A percentile compares a stretch with the other conserved stretches of the same genome.
Evolutionary conservation across 2,888 invertebrate species (phyloP).

Genomic region (Julus scanicus): DNA sequence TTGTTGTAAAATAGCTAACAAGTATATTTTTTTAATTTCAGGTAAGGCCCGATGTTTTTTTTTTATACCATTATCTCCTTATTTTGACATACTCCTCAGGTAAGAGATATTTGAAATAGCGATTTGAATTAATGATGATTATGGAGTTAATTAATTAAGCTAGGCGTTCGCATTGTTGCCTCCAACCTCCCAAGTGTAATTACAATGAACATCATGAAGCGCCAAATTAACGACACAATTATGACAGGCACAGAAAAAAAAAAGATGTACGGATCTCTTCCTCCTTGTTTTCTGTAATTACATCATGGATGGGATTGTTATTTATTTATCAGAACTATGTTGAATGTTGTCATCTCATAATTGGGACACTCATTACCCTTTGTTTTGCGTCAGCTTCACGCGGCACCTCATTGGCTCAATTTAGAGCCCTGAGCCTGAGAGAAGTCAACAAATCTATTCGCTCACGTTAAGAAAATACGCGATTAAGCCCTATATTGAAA

Average conservation of each 20-base stretch:
- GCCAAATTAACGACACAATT: neutral
- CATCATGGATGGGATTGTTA: too few species aligned
- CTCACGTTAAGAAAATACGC: too few species aligned
- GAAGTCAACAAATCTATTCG: too few species aligned
- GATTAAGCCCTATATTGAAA: too few species aligned
- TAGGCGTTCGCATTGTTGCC: neutral
- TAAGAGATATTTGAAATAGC: neutral
- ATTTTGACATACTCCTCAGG: neutral
- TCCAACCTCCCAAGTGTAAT: neutral
- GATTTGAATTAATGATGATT: neutral
- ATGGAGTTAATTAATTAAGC: neutral
- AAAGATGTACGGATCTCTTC: too few species aligned
- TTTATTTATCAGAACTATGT: too few species aligned
- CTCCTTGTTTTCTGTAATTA: too few species aligned
- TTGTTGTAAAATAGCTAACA: neutral
- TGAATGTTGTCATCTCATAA: too few species aligned
- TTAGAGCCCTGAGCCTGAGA: too few species aligned
- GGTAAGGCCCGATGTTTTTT: neutral
- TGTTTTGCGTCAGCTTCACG: too few species aligned
- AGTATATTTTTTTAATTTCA: neutral
- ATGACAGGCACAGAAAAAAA: neutral
- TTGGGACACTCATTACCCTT: too few species aligned
- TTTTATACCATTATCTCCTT: neutral
- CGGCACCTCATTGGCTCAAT: too few species aligned
- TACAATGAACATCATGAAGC: neutral